Evolutionary conservation across 1,140 invertebrate species (phyloP), one percentile per base, ranked within the genome.

Genomic region (Akabosia matsudoensis): DNA sequence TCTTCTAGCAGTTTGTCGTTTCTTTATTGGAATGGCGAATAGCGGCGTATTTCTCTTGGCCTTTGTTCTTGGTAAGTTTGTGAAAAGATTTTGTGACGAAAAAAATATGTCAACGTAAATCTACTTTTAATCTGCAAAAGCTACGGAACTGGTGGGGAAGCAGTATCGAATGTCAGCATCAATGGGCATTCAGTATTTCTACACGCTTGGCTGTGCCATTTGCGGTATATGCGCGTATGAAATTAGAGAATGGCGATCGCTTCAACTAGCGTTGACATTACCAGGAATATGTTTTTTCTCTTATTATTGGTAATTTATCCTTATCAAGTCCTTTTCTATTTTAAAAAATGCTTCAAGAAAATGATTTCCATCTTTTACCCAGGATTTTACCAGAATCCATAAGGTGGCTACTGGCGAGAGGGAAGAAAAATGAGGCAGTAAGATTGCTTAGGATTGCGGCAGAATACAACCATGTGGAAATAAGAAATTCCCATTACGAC

Each of bases 321-420:
- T 56, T 13, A 56, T 56, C 3, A 16, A 16, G 54, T 56, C 1
- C 70, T 45, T 45, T 45, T 31, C 71, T 33, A 34, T 26, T 78
- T 26, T 73, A 74, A 76, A 74, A 45, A 45, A 45, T 45, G 37
- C 7, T 10, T 10, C 7, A 45, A 45, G 18, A 45, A 45, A 45
- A 45, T 18, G 18, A 10, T 45, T 45, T 10, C 37, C 18, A 10
- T n/a, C 24, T 4, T 56, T 13, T 73, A 76, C 76, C 74, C 24
- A 90, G 89, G 88, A 90, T 93, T 79, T 90, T 93, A 83, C 93
- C 93, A 1, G 93, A 94, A 84, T 94, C 92, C 3, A 90, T 90
- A 0, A 87, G 93, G 77, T 95, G 93, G 93, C 83, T 94, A 16
- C 83, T 94, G 24, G 89, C 90, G 1, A 92, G 93, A 84, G 91